Conservation (phyloP, 2,888 invertebrate species). For the Junonia oenone region DNA sequence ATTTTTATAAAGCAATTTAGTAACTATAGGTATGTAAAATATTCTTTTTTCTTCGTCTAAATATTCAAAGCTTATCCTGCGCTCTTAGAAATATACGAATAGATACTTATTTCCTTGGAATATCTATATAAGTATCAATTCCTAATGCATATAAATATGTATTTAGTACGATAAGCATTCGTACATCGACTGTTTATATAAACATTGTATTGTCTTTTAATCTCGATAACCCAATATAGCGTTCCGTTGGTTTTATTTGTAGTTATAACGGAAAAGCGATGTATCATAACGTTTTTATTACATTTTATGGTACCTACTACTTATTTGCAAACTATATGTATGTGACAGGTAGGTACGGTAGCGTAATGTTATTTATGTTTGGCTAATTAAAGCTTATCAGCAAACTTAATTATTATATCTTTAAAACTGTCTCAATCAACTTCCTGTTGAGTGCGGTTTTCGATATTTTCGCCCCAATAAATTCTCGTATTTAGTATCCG, state of each 20-base stretch:
- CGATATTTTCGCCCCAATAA: conserved; percentile 22
- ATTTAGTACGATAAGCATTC: conserved; percentile 13
- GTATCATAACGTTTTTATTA: too few relatives aligned
- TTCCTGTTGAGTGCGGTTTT: conserved; percentile 2
- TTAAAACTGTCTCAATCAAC: conserved; percentile 23
- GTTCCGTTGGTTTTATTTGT: neutral
- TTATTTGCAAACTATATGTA: conserved; percentile 14
- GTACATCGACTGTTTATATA: conserved; percentile 21
- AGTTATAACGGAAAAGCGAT: too few relatives aligned
- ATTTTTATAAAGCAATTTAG: too few relatives aligned
- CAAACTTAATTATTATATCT: conserved; percentile 4
- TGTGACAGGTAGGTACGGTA: too few relatives aligned
- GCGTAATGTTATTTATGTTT: conserved; percentile 11
- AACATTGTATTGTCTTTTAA: conserved; percentile 32
- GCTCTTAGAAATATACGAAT: neutral
- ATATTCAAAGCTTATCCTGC: too few relatives aligned
- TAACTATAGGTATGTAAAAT: too few relatives aligned
- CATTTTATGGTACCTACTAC: neutral
- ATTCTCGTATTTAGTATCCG: conserved; percentile 33
- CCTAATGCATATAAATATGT: conserved; percentile 2
- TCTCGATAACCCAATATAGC: conserved; percentile 28
- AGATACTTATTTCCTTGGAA: neutral
- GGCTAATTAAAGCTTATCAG: conserved; percentile 1
- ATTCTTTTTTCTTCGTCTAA: neutral
- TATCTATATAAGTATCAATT: neutral